These are phyloP conservation scores for Chaenodraco wilsoni DNA, from an alignment of 2,797 vertebrate genomes.

Conservation along the genomic window DNA sequence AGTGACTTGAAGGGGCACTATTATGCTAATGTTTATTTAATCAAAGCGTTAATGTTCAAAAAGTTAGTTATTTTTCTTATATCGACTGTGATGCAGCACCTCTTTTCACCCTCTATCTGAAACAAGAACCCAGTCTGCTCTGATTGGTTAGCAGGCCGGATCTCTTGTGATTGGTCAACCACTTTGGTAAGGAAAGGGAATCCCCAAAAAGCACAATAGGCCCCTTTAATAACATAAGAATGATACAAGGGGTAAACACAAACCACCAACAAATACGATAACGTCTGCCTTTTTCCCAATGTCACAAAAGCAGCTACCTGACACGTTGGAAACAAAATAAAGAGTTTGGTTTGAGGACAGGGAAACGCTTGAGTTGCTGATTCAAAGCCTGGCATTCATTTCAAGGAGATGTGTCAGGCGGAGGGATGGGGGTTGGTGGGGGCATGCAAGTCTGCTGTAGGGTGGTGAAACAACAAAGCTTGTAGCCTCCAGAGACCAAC, in stretches of 20 bases:
- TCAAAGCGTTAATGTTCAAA: too few relatives aligned
- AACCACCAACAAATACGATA: conserved; percentile 4
- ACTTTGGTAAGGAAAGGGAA: too few relatives aligned
- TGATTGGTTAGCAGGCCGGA: too few relatives aligned
- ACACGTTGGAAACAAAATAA: conserved; percentile 33
- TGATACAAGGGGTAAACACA: conserved; percentile 12
- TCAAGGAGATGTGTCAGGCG: conserved; percentile 63
- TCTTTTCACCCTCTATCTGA: too few relatives aligned
- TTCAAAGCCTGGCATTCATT: conserved; percentile 71
- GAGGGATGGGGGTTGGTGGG: conserved; percentile 48
- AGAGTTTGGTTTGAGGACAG: conserved; percentile 25
- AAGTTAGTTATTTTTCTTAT: too few relatives aligned
- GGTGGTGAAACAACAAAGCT: conserved; percentile 70
- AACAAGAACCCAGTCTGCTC: too few relatives aligned
- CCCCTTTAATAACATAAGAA: conserved; percentile 25
- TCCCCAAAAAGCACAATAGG: too few relatives aligned
- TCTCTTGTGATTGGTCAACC: too few relatives aligned
- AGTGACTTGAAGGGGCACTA: background rate
- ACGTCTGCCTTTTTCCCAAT: conserved; percentile 16
- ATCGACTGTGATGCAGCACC: too few relatives aligned
- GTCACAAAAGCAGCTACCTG: conserved; percentile 45
- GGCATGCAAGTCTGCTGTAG: conserved; percentile 65
- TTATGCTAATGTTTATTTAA: too few relatives aligned
- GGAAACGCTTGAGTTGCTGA: conserved; percentile 63
- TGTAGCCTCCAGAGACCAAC: conserved; percentile 62